phyloP scores from a whole-genome alignment of 2,113 vertebrate genomes.

The Oceanodroma tethys region DNA sequence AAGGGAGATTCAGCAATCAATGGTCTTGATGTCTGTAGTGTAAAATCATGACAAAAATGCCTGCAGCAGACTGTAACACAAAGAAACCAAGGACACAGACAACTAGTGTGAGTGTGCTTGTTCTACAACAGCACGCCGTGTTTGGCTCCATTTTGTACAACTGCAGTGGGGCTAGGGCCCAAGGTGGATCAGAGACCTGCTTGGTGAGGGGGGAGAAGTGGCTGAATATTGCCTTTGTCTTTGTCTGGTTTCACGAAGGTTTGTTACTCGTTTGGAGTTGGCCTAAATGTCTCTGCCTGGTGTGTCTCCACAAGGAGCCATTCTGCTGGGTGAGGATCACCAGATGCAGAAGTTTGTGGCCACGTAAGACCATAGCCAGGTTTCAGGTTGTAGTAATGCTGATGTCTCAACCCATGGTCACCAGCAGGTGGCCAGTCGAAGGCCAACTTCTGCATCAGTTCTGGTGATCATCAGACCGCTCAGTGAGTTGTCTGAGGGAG shows the following conservation, averaged over 20 bases:
- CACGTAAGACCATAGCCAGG: background rate
- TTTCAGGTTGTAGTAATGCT: background rate
- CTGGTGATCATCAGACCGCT: background rate
- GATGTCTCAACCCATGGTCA: background rate
- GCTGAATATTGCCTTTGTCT: background rate
- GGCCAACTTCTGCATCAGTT: background rate
- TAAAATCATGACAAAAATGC: background rate
- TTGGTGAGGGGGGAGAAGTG: background rate
- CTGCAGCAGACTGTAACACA: background rate
- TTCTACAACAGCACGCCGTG: background rate
- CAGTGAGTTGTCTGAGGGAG: background rate
- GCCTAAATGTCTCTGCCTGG: background rate
- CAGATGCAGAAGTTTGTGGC: background rate
- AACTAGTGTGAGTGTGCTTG: background rate
- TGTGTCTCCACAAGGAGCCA: background rate
- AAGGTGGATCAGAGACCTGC: background rate
- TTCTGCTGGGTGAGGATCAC: background rate
- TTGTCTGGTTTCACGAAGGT: background rate
- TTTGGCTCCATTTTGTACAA: background rate
- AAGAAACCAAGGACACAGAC: background rate
- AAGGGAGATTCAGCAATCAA: background rate
- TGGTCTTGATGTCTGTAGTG: background rate
- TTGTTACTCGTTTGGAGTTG: background rate
- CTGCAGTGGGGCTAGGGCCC: background rate
- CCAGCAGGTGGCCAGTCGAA: background rate